phyloP scores from a whole-genome alignment of 1,140 invertebrate species.

The Eurosta solidaginis region DNA sequence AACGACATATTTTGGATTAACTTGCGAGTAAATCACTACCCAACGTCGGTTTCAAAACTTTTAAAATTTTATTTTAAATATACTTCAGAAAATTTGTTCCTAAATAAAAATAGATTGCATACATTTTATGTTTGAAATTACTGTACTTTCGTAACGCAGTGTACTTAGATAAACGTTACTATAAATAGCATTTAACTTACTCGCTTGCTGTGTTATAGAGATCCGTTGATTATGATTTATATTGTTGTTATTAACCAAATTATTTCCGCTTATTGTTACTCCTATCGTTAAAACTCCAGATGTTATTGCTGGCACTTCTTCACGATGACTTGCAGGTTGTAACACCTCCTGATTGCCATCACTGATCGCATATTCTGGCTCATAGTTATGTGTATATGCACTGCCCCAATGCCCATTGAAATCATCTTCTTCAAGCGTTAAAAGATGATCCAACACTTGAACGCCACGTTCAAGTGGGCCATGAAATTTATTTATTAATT shows the following conservation, averaged over 20 bases:
- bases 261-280: conserved; percentile 28
- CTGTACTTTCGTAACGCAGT: too few relatives aligned
- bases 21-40: too few relatives aligned
- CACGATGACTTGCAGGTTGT: conserved; percentile 36
- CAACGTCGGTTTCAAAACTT: too few relatives aligned
- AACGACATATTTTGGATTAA: too few relatives aligned
- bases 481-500: conserved; percentile 62
- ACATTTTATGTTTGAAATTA: too few relatives aligned
- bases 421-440: conserved; percentile 61
- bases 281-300: background rate
- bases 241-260: background rate
- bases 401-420: conserved; percentile 58
- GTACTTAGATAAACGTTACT: too few relatives aligned
- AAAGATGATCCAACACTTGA: conserved; percentile 62
- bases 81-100: too few relatives aligned
- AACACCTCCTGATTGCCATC: conserved; percentile 48
- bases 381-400: conserved; percentile 55
- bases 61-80: too few relatives aligned
- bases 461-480: conserved; percentile 59
- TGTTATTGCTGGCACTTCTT: background rate
- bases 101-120: too few relatives aligned
- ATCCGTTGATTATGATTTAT: background rate
- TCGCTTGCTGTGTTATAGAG: background rate
- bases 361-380: conserved; percentile 47
- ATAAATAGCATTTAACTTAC: background rate